Percentiles rank a stretch among this genome's conserved stretches.
These are phyloP conservation scores for Eupristina koningsbergeri DNA, from an alignment of 1,140 invertebrate species.

Conservation along the genomic window DNA sequence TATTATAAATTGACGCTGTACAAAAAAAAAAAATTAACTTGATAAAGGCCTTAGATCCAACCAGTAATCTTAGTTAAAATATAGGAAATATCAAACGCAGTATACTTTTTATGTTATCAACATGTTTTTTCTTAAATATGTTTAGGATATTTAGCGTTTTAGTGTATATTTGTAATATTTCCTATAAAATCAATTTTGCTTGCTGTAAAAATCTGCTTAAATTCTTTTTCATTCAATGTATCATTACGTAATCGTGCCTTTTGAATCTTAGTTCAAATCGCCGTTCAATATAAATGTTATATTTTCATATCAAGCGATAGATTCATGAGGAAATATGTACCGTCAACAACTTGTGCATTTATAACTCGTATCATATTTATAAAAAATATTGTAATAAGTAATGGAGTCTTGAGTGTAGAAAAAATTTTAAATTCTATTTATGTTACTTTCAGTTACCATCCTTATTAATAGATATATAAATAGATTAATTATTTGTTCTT, in stretches of 20 bases:
- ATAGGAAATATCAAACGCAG: not conserved
- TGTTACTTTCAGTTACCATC: too few species aligned
- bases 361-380: not conserved
- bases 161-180: not conserved
- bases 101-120: not conserved
- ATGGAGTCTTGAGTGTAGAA: not conserved
- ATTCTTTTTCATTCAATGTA: not conserved
- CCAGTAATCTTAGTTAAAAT: conserved; percentile 3
- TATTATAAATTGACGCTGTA: not conserved
- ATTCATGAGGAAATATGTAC: not conserved
- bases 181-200: not conserved
- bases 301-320: not conserved
- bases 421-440: not conserved
- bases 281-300: not conserved
- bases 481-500: too few species aligned
- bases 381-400: not conserved
- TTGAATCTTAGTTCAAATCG: not conserved
- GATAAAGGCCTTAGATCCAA: not conserved
- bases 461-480: too few species aligned
- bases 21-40: not conserved
- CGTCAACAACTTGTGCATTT: not conserved
- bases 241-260: not conserved
- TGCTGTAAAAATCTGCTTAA: not conserved
- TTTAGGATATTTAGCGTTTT: not conserved
- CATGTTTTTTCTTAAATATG: not conserved